phyloP scores from a whole-genome alignment of 2,113 vertebrate genomes.

The Pao palembangensis region DNA sequence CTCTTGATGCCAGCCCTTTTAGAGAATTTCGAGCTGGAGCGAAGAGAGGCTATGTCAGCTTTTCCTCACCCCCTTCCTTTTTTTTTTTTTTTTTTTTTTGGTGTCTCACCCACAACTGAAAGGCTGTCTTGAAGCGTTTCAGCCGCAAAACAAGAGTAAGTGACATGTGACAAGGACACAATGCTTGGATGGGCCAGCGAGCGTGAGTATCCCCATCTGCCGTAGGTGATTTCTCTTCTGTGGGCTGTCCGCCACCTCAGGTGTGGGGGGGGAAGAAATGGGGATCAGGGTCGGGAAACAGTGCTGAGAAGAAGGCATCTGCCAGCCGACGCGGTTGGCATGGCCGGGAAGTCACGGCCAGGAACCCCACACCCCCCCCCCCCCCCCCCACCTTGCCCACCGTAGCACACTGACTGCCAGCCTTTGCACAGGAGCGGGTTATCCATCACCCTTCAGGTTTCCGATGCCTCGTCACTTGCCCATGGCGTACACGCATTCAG shows the following conservation, averaged over 20 bases:
- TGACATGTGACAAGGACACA: slow-evolving; percentile 76
- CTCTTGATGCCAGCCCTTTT: slow-evolving; percentile 58
- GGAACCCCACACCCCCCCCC: neutral
- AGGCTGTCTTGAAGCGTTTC: slow-evolving; percentile 65
- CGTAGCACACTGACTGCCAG: slow-evolving; percentile 12
- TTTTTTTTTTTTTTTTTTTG: slow-evolving; percentile 71
- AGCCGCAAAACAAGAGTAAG: slow-evolving; percentile 69
- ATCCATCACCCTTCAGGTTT: slow-evolving; percentile 65
- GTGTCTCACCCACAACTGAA: slow-evolving; percentile 54
- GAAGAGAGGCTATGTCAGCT: slow-evolving; percentile 64
- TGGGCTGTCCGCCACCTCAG: slow-evolving; percentile 60
- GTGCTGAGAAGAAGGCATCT: slow-evolving; percentile 30
- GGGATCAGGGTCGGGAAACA: slow-evolving; percentile 8
- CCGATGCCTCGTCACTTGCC: slow-evolving; percentile 61
- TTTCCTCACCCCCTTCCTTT: slow-evolving; percentile 46
- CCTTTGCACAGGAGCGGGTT: slow-evolving; percentile 53
- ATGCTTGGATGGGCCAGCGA: slow-evolving; percentile 61
- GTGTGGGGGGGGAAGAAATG: slow-evolving; percentile 47
- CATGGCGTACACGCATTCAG: slow-evolving; percentile 38
- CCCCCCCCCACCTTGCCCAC: slow-evolving; percentile 1
- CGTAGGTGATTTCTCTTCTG: slow-evolving; percentile 62
- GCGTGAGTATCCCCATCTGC: slow-evolving; percentile 69
- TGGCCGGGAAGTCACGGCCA: slow-evolving; percentile 35
- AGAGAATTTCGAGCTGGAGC: slow-evolving; percentile 50
- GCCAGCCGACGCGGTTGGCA: slow-evolving; percentile 54